These are phyloP conservation scores for Penaeus indicus DNA, from an alignment of 1,140 invertebrate genomes.

Conservation along the genomic window DNA sequence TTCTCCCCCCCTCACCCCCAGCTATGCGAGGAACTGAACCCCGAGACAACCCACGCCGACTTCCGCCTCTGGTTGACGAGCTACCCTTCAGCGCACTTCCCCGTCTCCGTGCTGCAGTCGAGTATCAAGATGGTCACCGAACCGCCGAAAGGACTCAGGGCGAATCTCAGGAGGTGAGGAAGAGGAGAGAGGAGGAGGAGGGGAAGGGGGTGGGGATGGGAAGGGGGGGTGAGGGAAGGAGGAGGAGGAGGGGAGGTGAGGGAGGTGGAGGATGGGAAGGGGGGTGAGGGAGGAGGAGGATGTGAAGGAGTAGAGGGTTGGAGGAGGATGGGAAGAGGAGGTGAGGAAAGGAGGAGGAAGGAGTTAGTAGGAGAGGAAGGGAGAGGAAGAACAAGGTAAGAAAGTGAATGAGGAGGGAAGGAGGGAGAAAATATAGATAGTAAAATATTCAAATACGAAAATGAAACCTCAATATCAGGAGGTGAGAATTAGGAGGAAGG, in stretches of 20 bases:
- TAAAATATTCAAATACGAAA: too few species aligned
- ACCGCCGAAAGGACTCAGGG: slow-evolving; percentile 73
- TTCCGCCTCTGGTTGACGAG: slow-evolving; percentile 75
- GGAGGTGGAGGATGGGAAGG: too few species aligned
- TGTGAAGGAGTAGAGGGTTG: too few species aligned
- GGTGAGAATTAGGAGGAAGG: too few species aligned
- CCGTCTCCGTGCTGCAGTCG: slow-evolving; percentile 74
- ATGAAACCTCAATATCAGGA: too few species aligned
- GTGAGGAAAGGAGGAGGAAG: too few species aligned
- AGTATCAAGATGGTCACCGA: slow-evolving; percentile 75
- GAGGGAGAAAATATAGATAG: background rate
- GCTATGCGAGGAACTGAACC: slow-evolving; percentile 71
- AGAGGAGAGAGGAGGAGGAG: slow-evolving; percentile 67
- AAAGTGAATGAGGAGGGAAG: background rate
- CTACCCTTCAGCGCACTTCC: slow-evolving; percentile 73
- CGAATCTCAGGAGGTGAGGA: slow-evolving; percentile 72
- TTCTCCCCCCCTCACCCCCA: slow-evolving; percentile 9
- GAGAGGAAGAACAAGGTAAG: background rate
- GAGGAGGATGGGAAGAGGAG: background rate
- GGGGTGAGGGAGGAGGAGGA: too few species aligned
- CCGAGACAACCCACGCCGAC: slow-evolving; percentile 71
- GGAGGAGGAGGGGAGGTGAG: too few species aligned
- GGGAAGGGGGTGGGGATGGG: background rate
- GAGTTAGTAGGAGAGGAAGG: too few species aligned
- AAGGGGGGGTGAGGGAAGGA: too few species aligned